phyloP scores from a whole-genome alignment of 1,140 invertebrate genomes.

The Gryon sp. region DNA sequence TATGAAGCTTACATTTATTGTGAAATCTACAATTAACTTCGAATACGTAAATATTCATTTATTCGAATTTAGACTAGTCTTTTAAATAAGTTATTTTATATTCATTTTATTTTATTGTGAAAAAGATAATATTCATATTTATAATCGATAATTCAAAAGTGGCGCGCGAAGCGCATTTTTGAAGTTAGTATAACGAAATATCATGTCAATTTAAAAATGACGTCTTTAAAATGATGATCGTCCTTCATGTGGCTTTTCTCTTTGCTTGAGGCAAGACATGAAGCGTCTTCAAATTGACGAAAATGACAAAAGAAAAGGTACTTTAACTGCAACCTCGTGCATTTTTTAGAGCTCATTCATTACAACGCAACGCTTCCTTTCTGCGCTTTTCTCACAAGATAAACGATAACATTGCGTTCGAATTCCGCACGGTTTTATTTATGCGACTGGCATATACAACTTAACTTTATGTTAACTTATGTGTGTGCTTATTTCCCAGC shows the following conservation, averaged over 20 bases:
- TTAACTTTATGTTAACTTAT: neutral
- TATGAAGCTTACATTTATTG: no score
- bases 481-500: slow-evolving; percentile 29
- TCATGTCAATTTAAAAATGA: no score
- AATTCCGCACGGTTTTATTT: slow-evolving; percentile 31
- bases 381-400: slow-evolving; percentile 52
- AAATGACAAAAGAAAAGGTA: slow-evolving; percentile 23
- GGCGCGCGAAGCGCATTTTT: no score
- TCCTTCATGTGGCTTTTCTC: neutral
- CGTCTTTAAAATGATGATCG: no score
- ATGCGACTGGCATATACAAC: slow-evolving; percentile 7
- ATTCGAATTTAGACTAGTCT: no score
- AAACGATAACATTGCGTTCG: slow-evolving; percentile 51
- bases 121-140: no score
- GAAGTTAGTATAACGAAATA: no score
- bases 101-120: no score
- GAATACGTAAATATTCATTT: no score
- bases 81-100: no score
- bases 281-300: slow-evolving; percentile 3
- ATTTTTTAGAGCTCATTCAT: slow-evolving; percentile 44
- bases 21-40: no score
- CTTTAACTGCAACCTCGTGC: slow-evolving; percentile 8
- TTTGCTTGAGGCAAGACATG: neutral
- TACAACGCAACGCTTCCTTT: slow-evolving; percentile 43
- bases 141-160: no score